Conservation (phyloP, 2,888 invertebrate genomes). For the Zaprionus lineosus region DNA sequence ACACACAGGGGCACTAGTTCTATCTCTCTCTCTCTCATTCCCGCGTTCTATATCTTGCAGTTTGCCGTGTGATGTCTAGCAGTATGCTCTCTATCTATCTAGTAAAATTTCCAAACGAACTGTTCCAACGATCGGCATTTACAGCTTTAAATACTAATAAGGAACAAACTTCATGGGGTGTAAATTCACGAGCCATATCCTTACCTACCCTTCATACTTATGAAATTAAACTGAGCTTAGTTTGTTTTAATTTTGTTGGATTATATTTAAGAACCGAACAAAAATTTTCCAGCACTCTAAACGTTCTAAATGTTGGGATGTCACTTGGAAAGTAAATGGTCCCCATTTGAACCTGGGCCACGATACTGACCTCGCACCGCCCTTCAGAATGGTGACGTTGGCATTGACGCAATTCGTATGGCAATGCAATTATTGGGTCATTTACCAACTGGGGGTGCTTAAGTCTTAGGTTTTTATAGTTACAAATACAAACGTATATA, state of each 20-base stretch:
- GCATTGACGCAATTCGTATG: slow-evolving; percentile 24
- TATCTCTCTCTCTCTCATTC: slow-evolving; percentile 5
- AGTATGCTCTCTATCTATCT: slow-evolving; percentile 10
- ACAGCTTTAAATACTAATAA: background rate
- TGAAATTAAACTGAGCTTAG: too few relatives aligned
- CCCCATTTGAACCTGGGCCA: too few relatives aligned
- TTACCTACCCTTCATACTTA: too few relatives aligned
- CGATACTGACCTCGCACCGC: slow-evolving; percentile 6
- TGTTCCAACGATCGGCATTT: background rate
- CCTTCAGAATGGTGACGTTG: slow-evolving; percentile 22
- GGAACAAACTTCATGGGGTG: too few relatives aligned
- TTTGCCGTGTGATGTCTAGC: slow-evolving; percentile 1
- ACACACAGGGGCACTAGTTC: slow-evolving; percentile 4
- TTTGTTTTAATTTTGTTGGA: too few relatives aligned
- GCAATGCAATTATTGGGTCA: slow-evolving; percentile 3
- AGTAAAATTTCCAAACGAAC: slow-evolving; percentile 52
- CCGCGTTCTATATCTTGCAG: slow-evolving; percentile 10
- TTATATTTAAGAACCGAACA: too few relatives aligned
- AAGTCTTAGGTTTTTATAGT: background rate
- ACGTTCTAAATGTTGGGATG: background rate
- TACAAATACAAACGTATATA: background rate
- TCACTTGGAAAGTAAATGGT: too few relatives aligned
- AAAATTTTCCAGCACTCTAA: background rate
- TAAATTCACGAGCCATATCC: too few relatives aligned
- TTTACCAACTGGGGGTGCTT: slow-evolving; percentile 1